Evolutionary conservation across 2,888 invertebrate genomes (phyloP).

Genomic region (Ophonus ardosiacus): DNA sequence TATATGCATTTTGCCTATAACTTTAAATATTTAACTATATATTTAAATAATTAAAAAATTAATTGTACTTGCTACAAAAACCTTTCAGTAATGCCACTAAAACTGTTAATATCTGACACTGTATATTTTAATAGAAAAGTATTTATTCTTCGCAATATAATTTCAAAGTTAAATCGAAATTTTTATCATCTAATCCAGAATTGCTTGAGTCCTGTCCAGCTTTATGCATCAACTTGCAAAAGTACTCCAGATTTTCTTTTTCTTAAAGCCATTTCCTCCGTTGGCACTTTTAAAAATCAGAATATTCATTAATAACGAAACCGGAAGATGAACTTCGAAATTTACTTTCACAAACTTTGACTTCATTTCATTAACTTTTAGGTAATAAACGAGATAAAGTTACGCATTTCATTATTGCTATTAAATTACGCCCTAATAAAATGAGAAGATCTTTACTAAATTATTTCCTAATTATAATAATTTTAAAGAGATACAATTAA

Average conservation of each 20-base stretch:
- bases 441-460: background rate
- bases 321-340: background rate
- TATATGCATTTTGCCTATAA: too few species aligned
- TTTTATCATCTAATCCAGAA: background rate
- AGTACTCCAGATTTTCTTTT: slow-evolving; percentile 5
- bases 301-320: slow-evolving; percentile 4
- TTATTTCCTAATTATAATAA: background rate
- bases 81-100: too few species aligned
- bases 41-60: too few species aligned
- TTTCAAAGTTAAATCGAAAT: too few species aligned
- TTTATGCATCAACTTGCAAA: background rate
- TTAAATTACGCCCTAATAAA: background rate
- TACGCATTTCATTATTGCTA: background rate
- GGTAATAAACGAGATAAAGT: background rate
- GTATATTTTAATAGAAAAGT: too few species aligned
- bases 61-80: too few species aligned
- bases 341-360: slow-evolving; percentile 2
- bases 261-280: background rate
- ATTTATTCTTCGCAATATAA: too few species aligned
- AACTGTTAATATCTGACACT: too few species aligned
- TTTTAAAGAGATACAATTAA: background rate
- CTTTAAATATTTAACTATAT: too few species aligned
- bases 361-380: background rate
- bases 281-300: background rate
- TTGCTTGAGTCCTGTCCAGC: background rate